phyloP scores from a whole-genome alignment of 2,888 invertebrate species.

The Gryllus longicercus region DNA sequence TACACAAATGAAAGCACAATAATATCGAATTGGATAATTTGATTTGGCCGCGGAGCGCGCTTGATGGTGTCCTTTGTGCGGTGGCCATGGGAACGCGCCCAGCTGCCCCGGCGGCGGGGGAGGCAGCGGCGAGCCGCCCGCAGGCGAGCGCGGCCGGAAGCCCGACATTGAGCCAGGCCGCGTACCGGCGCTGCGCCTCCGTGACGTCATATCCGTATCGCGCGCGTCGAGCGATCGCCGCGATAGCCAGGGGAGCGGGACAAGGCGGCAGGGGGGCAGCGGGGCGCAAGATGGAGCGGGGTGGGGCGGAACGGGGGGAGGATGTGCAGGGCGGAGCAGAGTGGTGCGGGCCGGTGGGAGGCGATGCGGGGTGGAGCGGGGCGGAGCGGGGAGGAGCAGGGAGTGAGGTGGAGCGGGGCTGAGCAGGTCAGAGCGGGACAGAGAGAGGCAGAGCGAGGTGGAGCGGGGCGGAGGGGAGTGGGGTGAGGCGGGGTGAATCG shows the following conservation, averaged over 20 bases:
- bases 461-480: no score
- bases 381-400: no score
- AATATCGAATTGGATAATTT: constrained; percentile 37
- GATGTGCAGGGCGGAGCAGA: no score
- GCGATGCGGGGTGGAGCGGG: no score
- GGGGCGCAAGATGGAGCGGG: no score
- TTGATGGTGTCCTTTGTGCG: constrained; percentile 20
- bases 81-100: constrained; percentile 25
- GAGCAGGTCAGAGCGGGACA: no score
- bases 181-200: not conserved
- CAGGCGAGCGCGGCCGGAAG: not conserved
- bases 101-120: constrained; percentile 23
- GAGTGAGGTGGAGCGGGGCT: no score
- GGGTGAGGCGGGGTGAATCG: no score
- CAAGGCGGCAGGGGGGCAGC: no score
- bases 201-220: constrained; percentile 3
- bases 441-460: no score
- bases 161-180: constrained; percentile 4
- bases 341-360: no score
- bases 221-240: not conserved
- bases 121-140: not conserved
- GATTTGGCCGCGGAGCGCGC: constrained; percentile 29
- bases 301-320: no score
- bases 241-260: not conserved
- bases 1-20: constrained; percentile 33